A percentile compares a stretch with the other conserved stretches of the same genome.
Evolutionary conservation across 2,888 invertebrate genomes (phyloP).

Genomic region (Drosophila mayaguana): DNA sequence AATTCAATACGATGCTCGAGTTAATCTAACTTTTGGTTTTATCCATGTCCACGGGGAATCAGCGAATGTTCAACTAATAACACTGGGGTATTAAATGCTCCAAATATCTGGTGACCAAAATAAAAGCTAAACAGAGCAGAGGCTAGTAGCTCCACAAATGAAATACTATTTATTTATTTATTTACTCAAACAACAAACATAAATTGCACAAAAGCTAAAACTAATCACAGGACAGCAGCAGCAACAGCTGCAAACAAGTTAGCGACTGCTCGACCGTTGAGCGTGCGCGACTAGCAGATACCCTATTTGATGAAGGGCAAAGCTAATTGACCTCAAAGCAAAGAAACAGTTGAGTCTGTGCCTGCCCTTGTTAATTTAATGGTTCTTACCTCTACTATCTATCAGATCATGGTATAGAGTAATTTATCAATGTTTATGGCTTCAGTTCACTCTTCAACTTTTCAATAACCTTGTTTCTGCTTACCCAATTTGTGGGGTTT

Average conservation of each 20-base stretch:
- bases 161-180: constrained; percentile 47
- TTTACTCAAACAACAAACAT: constrained; percentile 21
- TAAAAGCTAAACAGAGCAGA: constrained; percentile 13
- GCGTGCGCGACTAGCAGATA: not conserved
- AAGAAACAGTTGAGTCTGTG: too few relatives aligned
- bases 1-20: not conserved
- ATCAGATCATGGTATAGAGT: not conserved
- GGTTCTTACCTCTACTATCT: too few relatives aligned
- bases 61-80: constrained; percentile 18
- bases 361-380: too few relatives aligned
- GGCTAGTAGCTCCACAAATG: constrained; percentile 15
- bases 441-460: not conserved
- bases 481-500: too few relatives aligned
- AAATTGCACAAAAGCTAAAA: constrained; percentile 46
- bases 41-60: constrained; percentile 8
- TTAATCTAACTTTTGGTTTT: constrained; percentile 11
- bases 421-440: not conserved
- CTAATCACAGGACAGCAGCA: constrained; percentile 43
- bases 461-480: not conserved
- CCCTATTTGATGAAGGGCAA: not conserved
- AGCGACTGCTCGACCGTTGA: not conserved
- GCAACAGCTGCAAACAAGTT: constrained; percentile 5
- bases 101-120: constrained; percentile 7
- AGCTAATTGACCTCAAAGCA: too few relatives aligned
- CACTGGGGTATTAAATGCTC: constrained; percentile 14